Percentiles rank a stretch among this genome's conserved stretches.
phyloP scores from a whole-genome alignment of 2,888 invertebrate species.

The Disparrhopalites patrizii region DNA sequence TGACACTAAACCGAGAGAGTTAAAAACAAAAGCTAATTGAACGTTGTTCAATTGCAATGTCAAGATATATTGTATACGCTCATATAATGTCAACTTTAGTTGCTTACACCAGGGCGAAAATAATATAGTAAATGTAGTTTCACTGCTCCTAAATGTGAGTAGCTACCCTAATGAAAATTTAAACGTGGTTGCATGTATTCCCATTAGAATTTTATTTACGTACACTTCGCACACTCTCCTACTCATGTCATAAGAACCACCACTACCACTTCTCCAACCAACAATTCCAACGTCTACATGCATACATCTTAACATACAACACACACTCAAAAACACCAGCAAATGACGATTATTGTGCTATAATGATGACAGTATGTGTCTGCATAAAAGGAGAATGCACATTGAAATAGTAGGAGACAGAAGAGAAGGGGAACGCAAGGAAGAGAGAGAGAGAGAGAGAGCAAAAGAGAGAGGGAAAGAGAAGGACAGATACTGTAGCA shows the following conservation, averaged over 20 bases:
- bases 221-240: too few species aligned
- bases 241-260: not conserved
- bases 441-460: not conserved
- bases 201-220: too few species aligned
- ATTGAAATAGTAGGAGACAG: not conserved
- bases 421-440: not conserved
- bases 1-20: too few species aligned
- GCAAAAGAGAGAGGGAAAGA: not conserved
- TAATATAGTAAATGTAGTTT: too few species aligned
- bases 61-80: too few species aligned
- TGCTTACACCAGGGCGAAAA: too few species aligned
- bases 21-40: too few species aligned
- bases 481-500: not conserved
- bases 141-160: constrained; percentile 1
- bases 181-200: constrained; percentile 1
- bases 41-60: too few species aligned
- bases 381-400: not conserved
- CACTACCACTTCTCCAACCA: not conserved
- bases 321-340: too few species aligned
- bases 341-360: not conserved
- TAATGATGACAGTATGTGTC: not conserved
- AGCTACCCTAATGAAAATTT: constrained; percentile 3
- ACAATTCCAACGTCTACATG: not conserved
- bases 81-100: too few species aligned
- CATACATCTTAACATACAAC: too few species aligned